Conservation (phyloP, 1,140 invertebrate species). For the Aradophagus sp. region DNA sequence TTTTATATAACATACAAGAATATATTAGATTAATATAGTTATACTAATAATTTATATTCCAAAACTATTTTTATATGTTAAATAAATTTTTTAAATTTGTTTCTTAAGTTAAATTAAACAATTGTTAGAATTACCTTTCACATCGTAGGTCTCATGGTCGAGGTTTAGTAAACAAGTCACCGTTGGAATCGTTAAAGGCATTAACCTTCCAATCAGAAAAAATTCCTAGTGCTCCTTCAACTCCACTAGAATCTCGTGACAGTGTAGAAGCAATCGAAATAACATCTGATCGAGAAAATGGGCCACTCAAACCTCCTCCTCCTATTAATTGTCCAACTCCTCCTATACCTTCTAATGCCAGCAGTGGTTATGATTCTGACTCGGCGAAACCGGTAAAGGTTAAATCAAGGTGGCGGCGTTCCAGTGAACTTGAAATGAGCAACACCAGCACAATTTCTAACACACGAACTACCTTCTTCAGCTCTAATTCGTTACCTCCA, state of each 20-base stretch:
- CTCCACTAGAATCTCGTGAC: slow-evolving; percentile 56
- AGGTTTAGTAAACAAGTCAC: slow-evolving; percentile 70
- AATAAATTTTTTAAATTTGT: too few species aligned
- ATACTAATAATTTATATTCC: too few species aligned
- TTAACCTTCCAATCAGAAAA: slow-evolving; percentile 60
- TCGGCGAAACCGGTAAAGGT: slow-evolving; percentile 86
- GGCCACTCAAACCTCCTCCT: slow-evolving; percentile 53
- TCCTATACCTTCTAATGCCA: slow-evolving; percentile 40
- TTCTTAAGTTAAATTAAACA: too few species aligned
- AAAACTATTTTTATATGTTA: too few species aligned
- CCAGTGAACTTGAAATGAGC: slow-evolving; percentile 87
- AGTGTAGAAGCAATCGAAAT: slow-evolving; percentile 54
- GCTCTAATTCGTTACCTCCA: slow-evolving; percentile 11
- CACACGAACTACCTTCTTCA: slow-evolving; percentile 13
- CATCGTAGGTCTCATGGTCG: slow-evolving; percentile 57
- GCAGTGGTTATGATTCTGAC: slow-evolving; percentile 71
- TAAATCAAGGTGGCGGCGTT: slow-evolving; percentile 88
- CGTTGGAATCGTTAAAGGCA: slow-evolving; percentile 62
- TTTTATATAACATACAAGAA: too few species aligned
- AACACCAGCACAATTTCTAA: slow-evolving; percentile 56
- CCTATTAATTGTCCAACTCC: slow-evolving; percentile 59
- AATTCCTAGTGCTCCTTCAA: slow-evolving; percentile 42
- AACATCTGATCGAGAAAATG: slow-evolving; percentile 66
- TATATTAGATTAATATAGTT: too few species aligned
- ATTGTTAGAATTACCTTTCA: not conserved